Conservation (phyloP, 2,888 invertebrate species). For the Stenichneumon culpator region DNA sequence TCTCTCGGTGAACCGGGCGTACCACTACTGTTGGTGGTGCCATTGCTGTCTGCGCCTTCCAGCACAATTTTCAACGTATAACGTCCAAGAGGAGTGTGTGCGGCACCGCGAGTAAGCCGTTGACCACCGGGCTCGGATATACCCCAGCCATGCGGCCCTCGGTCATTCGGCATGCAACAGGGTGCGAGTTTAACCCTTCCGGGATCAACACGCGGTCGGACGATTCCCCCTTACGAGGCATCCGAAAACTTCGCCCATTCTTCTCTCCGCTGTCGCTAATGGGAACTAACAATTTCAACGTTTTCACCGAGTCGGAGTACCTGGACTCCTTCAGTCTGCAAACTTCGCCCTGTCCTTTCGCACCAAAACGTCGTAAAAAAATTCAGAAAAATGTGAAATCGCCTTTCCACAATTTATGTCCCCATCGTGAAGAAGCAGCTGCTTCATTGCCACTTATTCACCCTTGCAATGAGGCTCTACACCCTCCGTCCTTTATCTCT, state of each 20-base stretch:
- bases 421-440: not conserved
- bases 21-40: constrained; percentile 2
- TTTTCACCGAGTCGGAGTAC: not conserved
- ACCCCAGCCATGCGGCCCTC: constrained; percentile 31
- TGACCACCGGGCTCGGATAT: constrained; percentile 50
- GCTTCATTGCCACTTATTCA: not conserved
- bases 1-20: constrained; percentile 23
- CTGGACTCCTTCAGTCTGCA: not conserved
- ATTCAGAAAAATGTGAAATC: not conserved
- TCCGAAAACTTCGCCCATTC: constrained; percentile 25
- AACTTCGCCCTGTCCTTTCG: not conserved
- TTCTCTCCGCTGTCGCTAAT: not conserved
- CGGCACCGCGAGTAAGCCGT: constrained; percentile 53
- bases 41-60: constrained; percentile 17
- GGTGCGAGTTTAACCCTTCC: constrained; percentile 52
- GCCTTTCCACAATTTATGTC: not conserved
- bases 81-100: constrained; percentile 38
- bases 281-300: not conserved
- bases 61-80: constrained; percentile 43
- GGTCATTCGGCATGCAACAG: constrained; percentile 57
- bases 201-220: constrained; percentile 44
- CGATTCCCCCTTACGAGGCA: constrained; percentile 14
- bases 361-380: not conserved
- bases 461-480: not conserved
- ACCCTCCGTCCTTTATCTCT: not conserved